A percentile compares a stretch with the other conserved stretches of the same genome.
Evolutionary conservation across 2,797 vertebrate species (phyloP).

Genomic region (Pantherophis vulpinus): DNA sequence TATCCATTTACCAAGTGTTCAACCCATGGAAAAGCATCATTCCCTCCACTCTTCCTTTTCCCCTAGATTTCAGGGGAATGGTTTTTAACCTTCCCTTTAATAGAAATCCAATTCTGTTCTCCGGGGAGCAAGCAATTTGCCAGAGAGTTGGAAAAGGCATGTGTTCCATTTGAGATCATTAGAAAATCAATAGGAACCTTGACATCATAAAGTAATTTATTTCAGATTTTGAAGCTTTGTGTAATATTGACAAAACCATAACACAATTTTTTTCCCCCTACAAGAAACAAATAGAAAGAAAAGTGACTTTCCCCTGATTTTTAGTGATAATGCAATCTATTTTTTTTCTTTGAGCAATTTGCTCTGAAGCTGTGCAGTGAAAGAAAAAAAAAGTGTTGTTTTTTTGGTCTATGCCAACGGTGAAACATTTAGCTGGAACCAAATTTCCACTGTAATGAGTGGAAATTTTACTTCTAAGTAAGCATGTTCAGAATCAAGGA

Average conservation of each 20-base stretch:
- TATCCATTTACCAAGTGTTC: conserved; percentile 49
- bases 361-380: rapidly evolving
- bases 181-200: conserved; percentile 65
- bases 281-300: conserved; percentile 14
- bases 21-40: conserved; percentile 34
- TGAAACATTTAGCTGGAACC: not conserved
- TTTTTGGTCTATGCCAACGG: not conserved
- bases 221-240: conserved; percentile 52
- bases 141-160: conserved; percentile 56
- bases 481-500: not conserved
- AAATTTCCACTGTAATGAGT: not conserved
- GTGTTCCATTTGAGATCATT: conserved; percentile 64
- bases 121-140: conserved; percentile 52
- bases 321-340: not conserved
- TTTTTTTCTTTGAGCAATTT: not conserved
- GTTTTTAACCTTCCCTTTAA: conserved; percentile 56
- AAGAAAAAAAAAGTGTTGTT: not conserved
- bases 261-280: conserved; percentile 36
- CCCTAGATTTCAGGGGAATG: conserved; percentile 47
- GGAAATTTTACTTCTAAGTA: not conserved
- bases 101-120: conserved; percentile 36
- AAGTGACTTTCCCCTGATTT: conserved; percentile 24
- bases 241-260: conserved; percentile 52
- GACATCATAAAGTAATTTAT: conserved; percentile 58
- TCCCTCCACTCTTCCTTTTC: conserved; percentile 16